Base-by-base conservation (phyloP, 2,888 invertebrate genomes). In the Chalcis sispes region DNA sequence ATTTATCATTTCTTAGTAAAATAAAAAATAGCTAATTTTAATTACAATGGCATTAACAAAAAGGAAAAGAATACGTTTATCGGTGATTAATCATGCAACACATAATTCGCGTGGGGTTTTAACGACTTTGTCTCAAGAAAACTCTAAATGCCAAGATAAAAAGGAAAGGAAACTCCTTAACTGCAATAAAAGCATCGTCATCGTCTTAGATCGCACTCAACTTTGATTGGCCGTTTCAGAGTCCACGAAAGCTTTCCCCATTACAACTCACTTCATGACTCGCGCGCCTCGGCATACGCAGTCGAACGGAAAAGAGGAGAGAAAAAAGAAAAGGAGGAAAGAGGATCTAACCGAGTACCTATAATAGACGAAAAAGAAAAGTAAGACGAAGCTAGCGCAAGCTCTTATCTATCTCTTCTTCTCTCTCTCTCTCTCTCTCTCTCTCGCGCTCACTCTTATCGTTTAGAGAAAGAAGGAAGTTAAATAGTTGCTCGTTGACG, bases 401-500 rank as follows among this genome's bases (percentile, higher is more conserved):
- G n/a, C n/a, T n/a, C n/a, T n/a, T n/a, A n/a, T n/a, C n/a, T n/a
- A n/a, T n/a, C 2, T 20, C 40, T 59, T 8, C n/a, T n/a, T n/a
- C n/a, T n/a, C n/a, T n/a, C n/a, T n/a, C n/a, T n/a, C n/a, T n/a
- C n/a, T n/a, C 40, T 59, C 2, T 20, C 40, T 59, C 20, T n/a
- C n/a, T n/a, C n/a, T n/a, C n/a, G n/a, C n/a, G n/a, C n/a, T n/a
- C n/a, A n/a, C n/a, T n/a, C 40, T 59, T 59, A 59, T 40, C 59
- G 4, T 25, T 4, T 2, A 15, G 36, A 36, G 50, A 20, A 52
- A 59, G n/a, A n/a, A 48, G 25, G 50, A 64, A 64, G 50, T 64
- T 48, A 64, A 64, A 27, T 64, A 65, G 65, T 29, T 29, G 32
- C 18, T 65, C 25, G 48, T 0, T 52, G 52, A 52, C 32, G 10